Evolutionary conservation across 2,113 vertebrate species (phyloP).

Genomic region (Microtus ochrogaster): DNA sequence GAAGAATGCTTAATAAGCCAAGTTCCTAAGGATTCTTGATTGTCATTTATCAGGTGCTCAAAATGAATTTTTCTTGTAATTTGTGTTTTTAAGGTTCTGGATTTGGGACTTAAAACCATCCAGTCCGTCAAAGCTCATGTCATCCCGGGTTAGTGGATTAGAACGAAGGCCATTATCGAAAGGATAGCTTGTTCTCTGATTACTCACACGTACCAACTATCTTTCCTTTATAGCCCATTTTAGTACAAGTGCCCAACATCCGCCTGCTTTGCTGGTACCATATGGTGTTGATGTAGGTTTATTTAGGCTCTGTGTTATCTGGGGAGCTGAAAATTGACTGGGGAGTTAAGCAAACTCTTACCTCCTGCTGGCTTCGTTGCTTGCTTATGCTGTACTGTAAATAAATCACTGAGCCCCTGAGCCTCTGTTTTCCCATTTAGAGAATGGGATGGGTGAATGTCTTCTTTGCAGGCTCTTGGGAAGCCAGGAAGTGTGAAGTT

Average conservation of each 20-base stretch:
- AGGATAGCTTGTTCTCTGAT: constrained; percentile 37
- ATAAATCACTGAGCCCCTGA: constrained; percentile 70
- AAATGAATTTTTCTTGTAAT: constrained; percentile 23
- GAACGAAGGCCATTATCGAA: constrained; percentile 51
- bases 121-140: constrained; percentile 18
- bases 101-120: not conserved
- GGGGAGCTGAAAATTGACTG: constrained; percentile 77
- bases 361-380: constrained; percentile 73
- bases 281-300: constrained; percentile 82
- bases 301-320: constrained; percentile 75
- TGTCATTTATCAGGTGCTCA: constrained; percentile 24
- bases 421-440: constrained; percentile 70
- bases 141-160: constrained; percentile 47
- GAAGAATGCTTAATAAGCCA: constrained; percentile 55
- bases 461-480: constrained; percentile 61
- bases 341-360: constrained; percentile 77
- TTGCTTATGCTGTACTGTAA: constrained; percentile 67
- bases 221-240: constrained; percentile 72
- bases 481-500: not conserved
- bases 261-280: constrained; percentile 67
- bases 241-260: constrained; percentile 67
- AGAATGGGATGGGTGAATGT: constrained; percentile 73
- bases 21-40: constrained; percentile 45
- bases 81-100: not conserved
- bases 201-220: constrained; percentile 50